phyloP scores from a whole-genome alignment of 2,797 vertebrate genomes.

The Rhodeus uyekii region DNA sequence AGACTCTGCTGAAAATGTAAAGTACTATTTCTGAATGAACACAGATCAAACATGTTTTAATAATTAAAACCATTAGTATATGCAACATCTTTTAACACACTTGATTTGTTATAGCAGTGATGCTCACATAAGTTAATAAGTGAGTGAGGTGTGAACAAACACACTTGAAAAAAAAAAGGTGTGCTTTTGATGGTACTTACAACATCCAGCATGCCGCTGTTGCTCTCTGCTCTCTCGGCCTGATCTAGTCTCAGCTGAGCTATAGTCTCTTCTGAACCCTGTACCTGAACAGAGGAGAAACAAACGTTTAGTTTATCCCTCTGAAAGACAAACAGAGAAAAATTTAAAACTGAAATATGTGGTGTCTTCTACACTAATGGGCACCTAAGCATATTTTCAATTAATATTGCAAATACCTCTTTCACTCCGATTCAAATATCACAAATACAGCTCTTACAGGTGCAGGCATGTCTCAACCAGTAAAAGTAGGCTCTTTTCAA shows the following conservation, averaged over 20 bases:
- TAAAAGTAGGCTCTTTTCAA: too few species aligned
- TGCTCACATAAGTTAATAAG: conserved; percentile 16
- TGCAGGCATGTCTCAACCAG: too few species aligned
- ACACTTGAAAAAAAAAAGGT: conserved; percentile 19
- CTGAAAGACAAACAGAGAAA: neutral
- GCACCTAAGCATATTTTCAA: neutral
- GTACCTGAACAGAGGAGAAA: conserved; percentile 43
- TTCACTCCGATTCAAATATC: neutral
- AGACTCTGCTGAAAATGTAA: neutral
- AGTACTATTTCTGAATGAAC: neutral
- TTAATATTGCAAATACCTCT: neutral
- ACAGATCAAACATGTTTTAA: neutral
- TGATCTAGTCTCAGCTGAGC: conserved; percentile 45
- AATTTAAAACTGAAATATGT: neutral
- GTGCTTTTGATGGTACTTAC: conserved; percentile 43
- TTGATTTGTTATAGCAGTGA: neutral
- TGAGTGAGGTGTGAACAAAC: conserved; percentile 21
- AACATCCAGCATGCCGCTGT: conserved; percentile 21
- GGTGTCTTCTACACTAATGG: neutral
- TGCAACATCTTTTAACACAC: neutral
- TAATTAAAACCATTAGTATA: neutral
- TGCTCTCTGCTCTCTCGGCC: conserved; percentile 1
- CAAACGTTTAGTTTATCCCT: conserved; percentile 3
- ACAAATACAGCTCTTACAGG: neutral
- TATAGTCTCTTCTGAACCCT: conserved; percentile 47